Conservation (phyloP, 2,113 vertebrate species). For the Pogonocichla stellata region DNA sequence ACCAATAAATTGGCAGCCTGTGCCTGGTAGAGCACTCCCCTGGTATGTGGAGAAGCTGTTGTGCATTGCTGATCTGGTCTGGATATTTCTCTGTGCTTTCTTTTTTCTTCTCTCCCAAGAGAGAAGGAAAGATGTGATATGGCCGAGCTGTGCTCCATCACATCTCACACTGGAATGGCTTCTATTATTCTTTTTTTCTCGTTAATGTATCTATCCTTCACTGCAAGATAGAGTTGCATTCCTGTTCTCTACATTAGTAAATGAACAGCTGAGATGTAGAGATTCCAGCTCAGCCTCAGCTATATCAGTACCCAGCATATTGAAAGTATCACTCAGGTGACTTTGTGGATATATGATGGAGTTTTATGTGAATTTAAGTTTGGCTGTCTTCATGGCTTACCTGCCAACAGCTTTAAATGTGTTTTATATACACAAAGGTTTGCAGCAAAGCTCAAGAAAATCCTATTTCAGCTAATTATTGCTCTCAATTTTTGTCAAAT, state of each 20-base stretch:
- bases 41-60: not conserved
- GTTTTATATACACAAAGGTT: not conserved
- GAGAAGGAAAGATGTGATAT: not conserved
- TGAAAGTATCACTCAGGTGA: not conserved
- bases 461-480: not conserved
- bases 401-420: not conserved
- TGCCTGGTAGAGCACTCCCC: not conserved
- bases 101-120: not conserved
- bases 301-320: not conserved
- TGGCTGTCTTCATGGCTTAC: not conserved
- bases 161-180: not conserved
- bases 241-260: not conserved
- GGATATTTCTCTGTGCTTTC: not conserved
- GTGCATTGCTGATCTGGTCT: not conserved
- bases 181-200: not conserved
- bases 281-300: not conserved
- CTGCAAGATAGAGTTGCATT: not conserved
- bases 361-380: not conserved
- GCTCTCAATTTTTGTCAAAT: not conserved
- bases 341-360: not conserved
- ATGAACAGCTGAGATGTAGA: not conserved
- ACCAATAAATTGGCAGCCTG: not conserved
- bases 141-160: fast-evolving
- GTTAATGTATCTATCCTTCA: not conserved
- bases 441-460: not conserved